Evolutionary conservation across 1,140 invertebrate genomes (phyloP), one percentile per base, ranked within the genome.

Genomic region (Theocolax elegans): DNA sequence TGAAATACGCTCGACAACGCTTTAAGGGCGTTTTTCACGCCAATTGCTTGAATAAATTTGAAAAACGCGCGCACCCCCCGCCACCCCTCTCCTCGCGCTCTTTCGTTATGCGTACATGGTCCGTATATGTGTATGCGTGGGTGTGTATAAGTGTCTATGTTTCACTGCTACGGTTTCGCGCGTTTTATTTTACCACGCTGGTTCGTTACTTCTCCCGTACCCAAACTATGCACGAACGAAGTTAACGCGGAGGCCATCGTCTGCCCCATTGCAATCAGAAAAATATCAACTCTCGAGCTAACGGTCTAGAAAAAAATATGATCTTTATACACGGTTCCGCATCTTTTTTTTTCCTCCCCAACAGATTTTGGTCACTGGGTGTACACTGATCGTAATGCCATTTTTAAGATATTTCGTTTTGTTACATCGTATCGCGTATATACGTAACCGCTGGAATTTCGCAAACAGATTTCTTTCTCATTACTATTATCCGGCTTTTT

Each of bases 21-120:
- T 64, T 71, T 58, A 71, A 71, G 51, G 60, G 51, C 59, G 53
- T 64, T 64, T 70, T 64, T 63, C 51, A 71, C 60, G 51, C 49
- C 68, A 49, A 64, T 64, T 64, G 68, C 68, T 56, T 58, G 68
- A 64, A 71, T 71, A 71, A 71, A 71, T 58, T 71, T 64, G 17
- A 58, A 56, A 71, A 71, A 64, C 25, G 25, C 49, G 13, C 29
- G 15, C n/a, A 9, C 23, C 25, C 4, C 49, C 29, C 21, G 19
- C 6, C 21, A 4, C 10, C 46, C 3, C 19, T 21, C 19, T 35
- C 10, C 10, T 10, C 10, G 4, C 10, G 4, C 10, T 35, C 10
- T 6, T 35, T 35, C 10, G 4, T 35, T 35, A 6, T 35, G 4
- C 31, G 4, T 10, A 6, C 31, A 6, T 10, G 31, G 4, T 35